Percentiles rank a stretch among this genome's conserved stretches.
These are phyloP conservation scores for Agapornis canus DNA, from an alignment of 2,797 vertebrate species.

Conservation along the genomic window DNA sequence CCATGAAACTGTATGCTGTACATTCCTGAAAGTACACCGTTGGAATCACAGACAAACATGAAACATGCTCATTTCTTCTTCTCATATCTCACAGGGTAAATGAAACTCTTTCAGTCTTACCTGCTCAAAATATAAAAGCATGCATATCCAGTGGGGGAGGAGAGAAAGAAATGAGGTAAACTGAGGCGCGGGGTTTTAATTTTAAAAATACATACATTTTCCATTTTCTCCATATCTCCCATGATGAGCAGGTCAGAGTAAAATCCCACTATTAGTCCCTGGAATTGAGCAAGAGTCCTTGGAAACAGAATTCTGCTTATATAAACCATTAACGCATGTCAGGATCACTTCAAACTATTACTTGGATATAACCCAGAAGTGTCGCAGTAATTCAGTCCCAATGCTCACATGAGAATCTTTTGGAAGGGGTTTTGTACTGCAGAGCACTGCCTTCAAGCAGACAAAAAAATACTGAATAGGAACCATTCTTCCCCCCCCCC, in stretches of 20 bases:
- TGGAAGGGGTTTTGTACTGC: slow-evolving; percentile 18
- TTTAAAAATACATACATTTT: neutral
- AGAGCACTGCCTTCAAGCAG: slow-evolving; percentile 36
- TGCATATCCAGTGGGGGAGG: neutral
- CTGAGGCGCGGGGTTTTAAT: neutral
- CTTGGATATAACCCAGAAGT: slow-evolving; percentile 70
- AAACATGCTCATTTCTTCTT: neutral
- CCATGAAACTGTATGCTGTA: neutral
- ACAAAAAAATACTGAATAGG: slow-evolving; percentile 21
- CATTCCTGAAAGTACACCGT: neutral
- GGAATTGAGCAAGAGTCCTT: slow-evolving; percentile 5
- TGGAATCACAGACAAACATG: neutral
- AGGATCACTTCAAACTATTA: slow-evolving; percentile 57
- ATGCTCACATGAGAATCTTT: slow-evolving; percentile 34
- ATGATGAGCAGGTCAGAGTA: neutral
- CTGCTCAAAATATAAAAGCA: neutral
- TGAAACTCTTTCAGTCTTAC: neutral
- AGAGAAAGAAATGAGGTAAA: neutral
- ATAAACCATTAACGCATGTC: slow-evolving; percentile 52
- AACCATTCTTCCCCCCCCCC: neutral
- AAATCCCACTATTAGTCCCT: neutral
- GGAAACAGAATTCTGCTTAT: slow-evolving; percentile 43
- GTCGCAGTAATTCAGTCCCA: slow-evolving; percentile 65
- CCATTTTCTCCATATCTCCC: neutral
- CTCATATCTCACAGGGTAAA: neutral